Evolutionary conservation across 2,888 invertebrate species (phyloP).

Genomic region (Aleiodes testaceus): DNA sequence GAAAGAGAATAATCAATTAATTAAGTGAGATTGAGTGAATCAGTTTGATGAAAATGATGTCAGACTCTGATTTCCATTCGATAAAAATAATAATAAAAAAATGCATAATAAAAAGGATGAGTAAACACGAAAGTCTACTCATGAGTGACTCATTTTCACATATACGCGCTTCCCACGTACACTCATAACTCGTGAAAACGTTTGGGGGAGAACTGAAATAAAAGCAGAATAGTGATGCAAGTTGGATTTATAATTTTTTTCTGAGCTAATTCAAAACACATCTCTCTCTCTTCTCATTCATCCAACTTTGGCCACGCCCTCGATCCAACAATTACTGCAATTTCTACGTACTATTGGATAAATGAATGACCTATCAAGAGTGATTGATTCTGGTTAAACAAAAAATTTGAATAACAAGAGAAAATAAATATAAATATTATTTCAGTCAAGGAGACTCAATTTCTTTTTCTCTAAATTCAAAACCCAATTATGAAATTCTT

Average conservation of each 20-base stretch:
- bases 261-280: too few relatives aligned
- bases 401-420: conserved; percentile 24
- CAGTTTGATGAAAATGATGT: conserved; percentile 2
- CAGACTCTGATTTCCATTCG: not conserved
- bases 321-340: not conserved
- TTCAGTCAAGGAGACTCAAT: not conserved
- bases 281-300: not conserved
- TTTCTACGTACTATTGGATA: conserved; percentile 2
- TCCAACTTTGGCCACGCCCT: conserved; percentile 13
- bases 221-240: conserved; percentile 18
- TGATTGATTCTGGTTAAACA: conserved; percentile 7
- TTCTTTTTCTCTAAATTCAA: not conserved
- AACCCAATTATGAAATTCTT: too few relatives aligned
- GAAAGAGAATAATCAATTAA: not conserved
- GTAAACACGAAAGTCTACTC: conserved; percentile 12
- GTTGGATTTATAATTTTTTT: not conserved
- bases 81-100: not conserved
- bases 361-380: conserved; percentile 6
- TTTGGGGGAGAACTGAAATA: conserved; percentile 9
- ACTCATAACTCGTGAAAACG: not conserved
- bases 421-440: not conserved
- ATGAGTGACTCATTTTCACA: conserved; percentile 16
- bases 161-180: conserved; percentile 4
- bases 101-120: conserved; percentile 22
- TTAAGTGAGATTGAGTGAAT: not conserved